A percentile compares a stretch with the other conserved stretches of the same genome.
Evolutionary conservation across 2,888 invertebrate genomes (phyloP).

Genomic region (Mythimna pallens): DNA sequence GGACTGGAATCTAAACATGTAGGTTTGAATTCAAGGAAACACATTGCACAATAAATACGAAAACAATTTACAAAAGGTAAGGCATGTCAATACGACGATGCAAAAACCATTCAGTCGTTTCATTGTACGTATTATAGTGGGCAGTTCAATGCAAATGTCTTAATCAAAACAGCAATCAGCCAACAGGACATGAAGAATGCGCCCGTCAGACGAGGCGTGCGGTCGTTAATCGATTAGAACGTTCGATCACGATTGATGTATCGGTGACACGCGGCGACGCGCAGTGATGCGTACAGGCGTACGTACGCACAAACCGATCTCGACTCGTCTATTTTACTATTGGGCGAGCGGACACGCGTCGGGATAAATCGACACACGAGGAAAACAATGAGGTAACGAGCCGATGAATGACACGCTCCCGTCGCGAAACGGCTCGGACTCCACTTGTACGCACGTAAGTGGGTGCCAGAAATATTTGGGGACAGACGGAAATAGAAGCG

Average conservation of each 20-base stretch:
- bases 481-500: slow-evolving; percentile 87
- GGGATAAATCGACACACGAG: slow-evolving; percentile 85
- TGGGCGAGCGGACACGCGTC: slow-evolving; percentile 80
- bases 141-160: slow-evolving; percentile 49
- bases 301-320: slow-evolving; percentile 79
- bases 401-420: slow-evolving; percentile 88
- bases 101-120: slow-evolving; percentile 16
- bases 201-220: slow-evolving; percentile 75
- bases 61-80: slow-evolving; percentile 13
- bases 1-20: slow-evolving; percentile 38
- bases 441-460: slow-evolving; percentile 84
- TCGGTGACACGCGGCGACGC: slow-evolving; percentile 81
- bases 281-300: slow-evolving; percentile 75
- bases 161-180: slow-evolving; percentile 71
- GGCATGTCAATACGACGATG: not conserved
- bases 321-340: slow-evolving; percentile 82
- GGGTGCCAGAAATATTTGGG: slow-evolving; percentile 89
- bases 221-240: slow-evolving; percentile 84
- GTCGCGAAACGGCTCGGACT: slow-evolving; percentile 77
- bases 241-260: slow-evolving; percentile 87
- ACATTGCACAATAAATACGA: not conserved
- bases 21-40: slow-evolving; percentile 14
- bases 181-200: slow-evolving; percentile 77
- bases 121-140: slow-evolving; percentile 16
- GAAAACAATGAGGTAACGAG: slow-evolving; percentile 88